Evolutionary conservation across 2,888 invertebrate species (phyloP), one percentile per base, ranked within the genome.

Genomic region (Lomographa bimaculata): DNA sequence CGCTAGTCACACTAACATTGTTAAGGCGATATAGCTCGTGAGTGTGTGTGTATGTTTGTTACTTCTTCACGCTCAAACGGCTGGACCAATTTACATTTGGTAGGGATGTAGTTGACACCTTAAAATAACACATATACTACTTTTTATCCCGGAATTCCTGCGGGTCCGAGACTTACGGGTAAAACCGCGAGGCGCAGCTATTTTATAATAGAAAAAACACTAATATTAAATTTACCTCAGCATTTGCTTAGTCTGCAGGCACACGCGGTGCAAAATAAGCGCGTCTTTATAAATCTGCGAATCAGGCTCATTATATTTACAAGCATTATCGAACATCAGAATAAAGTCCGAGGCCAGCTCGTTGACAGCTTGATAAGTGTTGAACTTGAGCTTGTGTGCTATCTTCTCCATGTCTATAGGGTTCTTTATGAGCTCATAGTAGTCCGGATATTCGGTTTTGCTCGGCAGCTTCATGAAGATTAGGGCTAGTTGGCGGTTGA

Each of bases 241-340:
- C 73, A 96, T 93, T 58, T 96, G 91, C 68, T 98, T 98, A 44
- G 97, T 96, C 90, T 98, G 96, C 50, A 98, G 87, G 40, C 97
- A 96, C 29, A 98, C 91, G 50, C 97, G 91, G 81, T 99, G 98
- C 61, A 99, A 80, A 10, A 97, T 94, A 56, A 99, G 87, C 0
- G 98, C 98, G 79, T 99, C 98, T 86, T 98, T 98, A 74, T 98
- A 98, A 51, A 98, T 97, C 79, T 97, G 96, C 0, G 98, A 98
- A 70, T 98, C 98, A 0, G 98, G 98, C 70, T 98, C 98, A 74
- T 98, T 98, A 71, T 97, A 98, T 71, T 97, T 97, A 89, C 97
- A 98, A 0, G 98, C 98, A 74, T 98, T 98, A 64, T 97, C 97
- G 60, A 98, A 95, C 97, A 98, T 98, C 28, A 97, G 84, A 57